Evolutionary conservation across 2,888 invertebrate species (phyloP).

Genomic region (Endomychus coccineus): DNA sequence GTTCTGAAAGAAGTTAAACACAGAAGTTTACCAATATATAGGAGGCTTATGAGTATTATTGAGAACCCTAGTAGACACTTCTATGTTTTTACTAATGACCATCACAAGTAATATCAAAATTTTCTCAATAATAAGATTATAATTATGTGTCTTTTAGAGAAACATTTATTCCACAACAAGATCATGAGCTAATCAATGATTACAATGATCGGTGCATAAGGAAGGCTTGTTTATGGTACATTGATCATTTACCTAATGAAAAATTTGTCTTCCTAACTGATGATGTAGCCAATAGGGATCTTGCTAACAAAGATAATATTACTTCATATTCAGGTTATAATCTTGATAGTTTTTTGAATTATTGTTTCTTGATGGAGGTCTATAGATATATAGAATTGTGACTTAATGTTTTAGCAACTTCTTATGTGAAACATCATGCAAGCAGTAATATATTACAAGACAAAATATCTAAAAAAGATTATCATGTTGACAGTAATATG

Average conservation of each 20-base stretch:
- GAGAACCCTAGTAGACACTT: slow-evolving; percentile 72
- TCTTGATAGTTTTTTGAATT: slow-evolving; percentile 2
- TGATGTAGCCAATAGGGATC: slow-evolving; percentile 68
- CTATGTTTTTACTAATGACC: slow-evolving; percentile 93
- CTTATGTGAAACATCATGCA: slow-evolving; percentile 69
- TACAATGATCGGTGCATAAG: slow-evolving; percentile 89
- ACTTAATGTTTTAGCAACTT: slow-evolving; percentile 49
- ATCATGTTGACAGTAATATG: slow-evolving; percentile 51
- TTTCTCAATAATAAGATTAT: no score
- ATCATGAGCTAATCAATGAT: slow-evolving; percentile 81
- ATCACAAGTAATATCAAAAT: slow-evolving; percentile 92
- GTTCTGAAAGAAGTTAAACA: slow-evolving; percentile 89
- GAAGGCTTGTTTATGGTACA: slow-evolving; percentile 75
- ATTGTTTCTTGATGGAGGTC: no score
- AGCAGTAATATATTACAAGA: slow-evolving; percentile 65
- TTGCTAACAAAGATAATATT: slow-evolving; percentile 65
- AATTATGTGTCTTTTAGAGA: slow-evolving; percentile 52
- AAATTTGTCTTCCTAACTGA: slow-evolving; percentile 75
- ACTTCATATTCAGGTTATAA: slow-evolving; percentile 60
- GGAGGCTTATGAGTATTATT: slow-evolving; percentile 77
- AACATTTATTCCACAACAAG: slow-evolving; percentile 75
- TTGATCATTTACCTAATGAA: slow-evolving; percentile 58
- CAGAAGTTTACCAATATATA: slow-evolving; percentile 80
- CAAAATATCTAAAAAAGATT: slow-evolving; percentile 67
- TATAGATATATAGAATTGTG: slow-evolving; percentile 2